Percentiles rank a stretch among this genome's conserved stretches.
Conservation (phyloP, 1,140 invertebrate species). For the Chrysoperla carnea region DNA sequence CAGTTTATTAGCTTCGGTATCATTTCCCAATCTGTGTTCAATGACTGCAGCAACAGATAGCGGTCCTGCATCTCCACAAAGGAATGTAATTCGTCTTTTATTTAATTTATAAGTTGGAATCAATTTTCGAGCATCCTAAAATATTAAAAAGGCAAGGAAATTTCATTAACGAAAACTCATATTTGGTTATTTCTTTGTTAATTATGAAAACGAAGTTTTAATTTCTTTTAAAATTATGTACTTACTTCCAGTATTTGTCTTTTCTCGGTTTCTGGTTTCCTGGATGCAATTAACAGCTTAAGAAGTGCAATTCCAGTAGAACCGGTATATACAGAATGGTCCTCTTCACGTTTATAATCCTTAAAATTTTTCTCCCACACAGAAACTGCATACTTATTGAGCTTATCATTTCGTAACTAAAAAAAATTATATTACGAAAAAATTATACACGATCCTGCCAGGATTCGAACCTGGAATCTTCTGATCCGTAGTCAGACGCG, state of each 20-base stretch:
- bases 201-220: too few species aligned
- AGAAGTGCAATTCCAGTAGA: conserved; percentile 28
- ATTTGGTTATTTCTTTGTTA: not conserved
- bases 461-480: conserved; percentile 54
- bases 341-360: conserved; percentile 11
- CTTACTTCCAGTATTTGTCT: conserved; percentile 14
- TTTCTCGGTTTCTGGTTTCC: conserved; percentile 9
- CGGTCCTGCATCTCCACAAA: conserved; percentile 63
- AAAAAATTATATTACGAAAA: too few species aligned
- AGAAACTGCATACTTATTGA: too few species aligned
- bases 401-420: too few species aligned
- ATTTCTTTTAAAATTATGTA: not conserved
- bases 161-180: conserved; percentile 7
- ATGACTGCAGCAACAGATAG: conserved; percentile 49
- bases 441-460: conserved; percentile 29
- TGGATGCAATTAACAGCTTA: conserved; percentile 6
- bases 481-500: conserved; percentile 54
- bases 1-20: conserved; percentile 23
- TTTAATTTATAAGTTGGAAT: conserved; percentile 28
- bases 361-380: not conserved
- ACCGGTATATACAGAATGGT: conserved; percentile 32
- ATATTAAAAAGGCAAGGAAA: too few species aligned
- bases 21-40: conserved; percentile 28
- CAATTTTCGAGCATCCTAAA: conserved; percentile 27
- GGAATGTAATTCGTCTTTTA: conserved; percentile 38